phyloP scores from a whole-genome alignment of 2,113 vertebrate genomes.

The Microcebus murinus region DNA sequence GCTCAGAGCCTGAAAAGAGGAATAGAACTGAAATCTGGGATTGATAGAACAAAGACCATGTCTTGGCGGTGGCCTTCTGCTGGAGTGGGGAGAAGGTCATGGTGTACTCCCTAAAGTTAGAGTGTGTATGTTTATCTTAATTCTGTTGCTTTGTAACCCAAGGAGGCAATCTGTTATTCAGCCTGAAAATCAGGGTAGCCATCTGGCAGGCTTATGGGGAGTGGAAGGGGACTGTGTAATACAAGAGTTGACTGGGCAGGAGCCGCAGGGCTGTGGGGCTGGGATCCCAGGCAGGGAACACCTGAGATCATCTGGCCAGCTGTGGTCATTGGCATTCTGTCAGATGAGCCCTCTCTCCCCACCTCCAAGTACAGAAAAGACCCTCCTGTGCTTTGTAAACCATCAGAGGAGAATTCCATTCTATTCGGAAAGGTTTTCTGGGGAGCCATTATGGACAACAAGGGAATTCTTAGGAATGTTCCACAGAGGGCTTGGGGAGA shows the following conservation, averaged over 20 bases:
- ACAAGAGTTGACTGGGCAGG: neutral
- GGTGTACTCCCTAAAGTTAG: neutral
- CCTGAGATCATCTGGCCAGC: neutral
- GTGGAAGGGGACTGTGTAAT: neutral
- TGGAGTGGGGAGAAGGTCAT: neutral
- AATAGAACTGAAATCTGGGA: neutral
- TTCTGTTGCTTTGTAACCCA: neutral
- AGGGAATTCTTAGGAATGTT: neutral
- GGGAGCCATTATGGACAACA: neutral
- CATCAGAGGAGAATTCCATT: neutral
- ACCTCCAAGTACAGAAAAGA: neutral
- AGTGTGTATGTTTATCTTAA: neutral
- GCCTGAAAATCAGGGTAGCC: neutral
- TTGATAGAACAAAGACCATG: neutral
- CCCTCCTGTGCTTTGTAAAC: neutral
- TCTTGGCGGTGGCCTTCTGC: neutral
- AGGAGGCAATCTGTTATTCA: neutral
- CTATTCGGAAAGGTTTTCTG: neutral
- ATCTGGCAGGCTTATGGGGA: neutral
- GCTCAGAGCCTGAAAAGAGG: neutral
- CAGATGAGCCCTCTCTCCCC: neutral
- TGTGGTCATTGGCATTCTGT: neutral
- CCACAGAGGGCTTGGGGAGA: fast-evolving
- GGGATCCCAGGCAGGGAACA: neutral
- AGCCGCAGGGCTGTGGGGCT: neutral